These are phyloP conservation scores for Heliothis subflexa DNA, from an alignment of 1,140 invertebrate genomes.

Conservation along the genomic window DNA sequence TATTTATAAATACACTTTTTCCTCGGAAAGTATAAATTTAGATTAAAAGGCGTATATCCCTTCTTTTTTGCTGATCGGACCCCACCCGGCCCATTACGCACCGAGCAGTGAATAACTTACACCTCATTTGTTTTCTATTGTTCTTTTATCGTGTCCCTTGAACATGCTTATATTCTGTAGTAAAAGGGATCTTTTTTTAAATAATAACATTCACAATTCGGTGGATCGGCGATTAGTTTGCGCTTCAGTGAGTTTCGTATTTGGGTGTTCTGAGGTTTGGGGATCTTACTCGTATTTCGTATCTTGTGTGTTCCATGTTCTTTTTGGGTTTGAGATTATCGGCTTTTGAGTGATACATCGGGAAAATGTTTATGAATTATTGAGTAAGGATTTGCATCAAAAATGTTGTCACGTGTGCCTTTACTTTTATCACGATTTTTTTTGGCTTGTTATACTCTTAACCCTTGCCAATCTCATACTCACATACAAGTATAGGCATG, in stretches of 20 bases:
- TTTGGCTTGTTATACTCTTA: neutral
- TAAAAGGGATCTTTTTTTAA: constrained; percentile 49
- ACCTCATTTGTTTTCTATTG: constrained; percentile 74
- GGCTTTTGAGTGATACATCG: neutral
- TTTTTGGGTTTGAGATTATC: neutral
- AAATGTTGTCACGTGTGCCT: too few species aligned
- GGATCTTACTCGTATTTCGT: neutral
- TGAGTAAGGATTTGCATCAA: too few species aligned
- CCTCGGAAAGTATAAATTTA: constrained; percentile 51
- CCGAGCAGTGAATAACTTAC: constrained; percentile 67
- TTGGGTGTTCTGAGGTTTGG: neutral
- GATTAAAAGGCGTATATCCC: constrained; percentile 55
- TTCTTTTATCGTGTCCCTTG: constrained; percentile 62
- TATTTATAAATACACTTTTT: constrained; percentile 15
- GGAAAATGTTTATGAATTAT: neutral
- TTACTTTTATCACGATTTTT: too few species aligned
- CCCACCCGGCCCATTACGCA: constrained; percentile 60
- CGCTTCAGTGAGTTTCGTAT: constrained; percentile 33
- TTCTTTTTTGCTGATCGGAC: constrained; percentile 52
- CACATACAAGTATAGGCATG: neutral
- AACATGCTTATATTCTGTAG: constrained; percentile 52
- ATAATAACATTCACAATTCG: constrained; percentile 48
- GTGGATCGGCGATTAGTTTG: constrained; percentile 29
- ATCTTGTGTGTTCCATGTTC: neutral
- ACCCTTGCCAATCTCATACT: neutral